Percentiles rank a stretch among this genome's conserved stretches.
Conservation (phyloP, 2,888 invertebrate genomes). For the Nasonovia ribisnigri region DNA sequence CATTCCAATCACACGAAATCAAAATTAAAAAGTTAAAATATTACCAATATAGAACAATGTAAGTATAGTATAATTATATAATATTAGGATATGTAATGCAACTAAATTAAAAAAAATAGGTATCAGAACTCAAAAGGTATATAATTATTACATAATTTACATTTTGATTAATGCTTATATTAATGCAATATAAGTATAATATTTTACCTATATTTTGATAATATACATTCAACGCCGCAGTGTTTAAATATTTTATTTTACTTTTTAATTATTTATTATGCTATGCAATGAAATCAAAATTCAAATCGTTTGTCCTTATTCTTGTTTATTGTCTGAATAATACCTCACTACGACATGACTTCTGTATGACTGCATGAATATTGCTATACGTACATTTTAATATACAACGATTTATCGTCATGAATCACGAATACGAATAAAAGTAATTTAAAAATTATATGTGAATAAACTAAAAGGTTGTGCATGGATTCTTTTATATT, state of each 20-base stretch:
- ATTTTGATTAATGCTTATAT: neutral
- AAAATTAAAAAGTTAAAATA: neutral
- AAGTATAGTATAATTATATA: too few species aligned
- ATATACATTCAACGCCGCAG: neutral
- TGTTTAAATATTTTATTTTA: neutral
- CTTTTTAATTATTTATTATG: neutral
- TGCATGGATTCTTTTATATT: neutral
- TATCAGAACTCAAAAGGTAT: neutral
- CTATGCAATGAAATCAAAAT: neutral
- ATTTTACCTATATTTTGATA: neutral
- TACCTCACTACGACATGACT: neutral
- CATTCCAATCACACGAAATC: neutral
- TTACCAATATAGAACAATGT: neutral
- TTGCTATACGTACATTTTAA: neutral
- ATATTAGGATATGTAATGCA: neutral
- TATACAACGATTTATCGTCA: neutral
- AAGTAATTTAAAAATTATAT: neutral
- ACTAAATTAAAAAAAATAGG: neutral
- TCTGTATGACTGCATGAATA: neutral
- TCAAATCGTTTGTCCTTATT: neutral
- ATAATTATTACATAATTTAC: neutral
- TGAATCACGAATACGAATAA: neutral
- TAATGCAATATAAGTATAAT: neutral
- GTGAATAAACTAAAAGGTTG: neutral
- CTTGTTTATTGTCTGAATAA: neutral